A percentile compares a stretch with the other conserved stretches of the same genome.
Conservation (phyloP, 2,888 invertebrate genomes). For the Alviniconcha strummeri region DNA sequence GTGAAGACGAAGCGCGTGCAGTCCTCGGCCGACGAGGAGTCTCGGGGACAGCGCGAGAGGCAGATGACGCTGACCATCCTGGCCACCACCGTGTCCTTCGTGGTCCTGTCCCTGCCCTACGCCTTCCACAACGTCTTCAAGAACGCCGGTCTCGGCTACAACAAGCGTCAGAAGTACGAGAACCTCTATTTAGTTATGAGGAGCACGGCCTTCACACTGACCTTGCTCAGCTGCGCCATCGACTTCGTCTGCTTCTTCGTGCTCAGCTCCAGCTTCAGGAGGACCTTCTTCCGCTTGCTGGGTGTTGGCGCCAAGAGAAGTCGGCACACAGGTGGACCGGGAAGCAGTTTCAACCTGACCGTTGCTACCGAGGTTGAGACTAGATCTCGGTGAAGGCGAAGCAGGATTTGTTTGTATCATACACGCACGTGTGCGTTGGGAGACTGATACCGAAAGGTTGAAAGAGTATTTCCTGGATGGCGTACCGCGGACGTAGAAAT, state of each 20-base stretch:
- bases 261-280: slow-evolving; percentile 24
- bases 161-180: slow-evolving; percentile 21
- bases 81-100: slow-evolving; percentile 6
- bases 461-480: no score
- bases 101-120: slow-evolving; percentile 27
- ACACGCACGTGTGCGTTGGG: no score
- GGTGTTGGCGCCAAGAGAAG: neutral
- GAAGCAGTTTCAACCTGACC: no score
- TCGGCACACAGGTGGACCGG: neutral
- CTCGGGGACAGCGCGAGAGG: neutral
- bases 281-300: neutral
- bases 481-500: no score
- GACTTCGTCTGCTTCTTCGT: slow-evolving; percentile 25
- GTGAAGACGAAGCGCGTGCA: neutral
- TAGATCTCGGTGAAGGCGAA: no score
- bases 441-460: no score
- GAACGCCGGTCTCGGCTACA: neutral
- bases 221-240: slow-evolving; percentile 23
- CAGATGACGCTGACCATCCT: slow-evolving; percentile 27
- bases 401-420: no score
- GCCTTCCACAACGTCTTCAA: slow-evolving; percentile 20
- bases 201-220: neutral
- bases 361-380: no score
- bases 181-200: slow-evolving; percentile 18
- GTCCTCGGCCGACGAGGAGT: slow-evolving; percentile 12